Base-by-base conservation (phyloP, 2,113 vertebrate genomes). In the Tiliqua scincoides region DNA sequence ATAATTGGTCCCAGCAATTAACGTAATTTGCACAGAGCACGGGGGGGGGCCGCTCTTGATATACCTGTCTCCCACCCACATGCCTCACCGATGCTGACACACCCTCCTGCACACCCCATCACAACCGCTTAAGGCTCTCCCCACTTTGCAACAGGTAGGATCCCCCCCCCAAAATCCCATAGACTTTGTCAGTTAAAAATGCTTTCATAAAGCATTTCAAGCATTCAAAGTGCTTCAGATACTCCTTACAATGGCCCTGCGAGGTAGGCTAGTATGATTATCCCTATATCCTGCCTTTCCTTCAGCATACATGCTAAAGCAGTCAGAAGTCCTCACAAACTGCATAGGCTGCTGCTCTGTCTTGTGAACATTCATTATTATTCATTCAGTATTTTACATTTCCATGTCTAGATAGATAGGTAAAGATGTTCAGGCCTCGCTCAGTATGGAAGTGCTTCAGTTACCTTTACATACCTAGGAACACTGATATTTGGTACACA, bases 1-100 rank as follows among this genome's bases (percentile, higher is more conserved):
- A 84, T 95, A 94, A 96, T 94, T 94, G 32, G 86, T 75, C 1
- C 87, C 79, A 95, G 92, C 91, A 92, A 93, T 94, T 89, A 94
- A 0, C 0, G 72, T 77, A 89, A 86, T 86, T 86, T 72, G 85
- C 52, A 62, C n/a, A 6, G 57, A 80, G 68, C 57, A 23, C 6
- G 17, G 27, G 76, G 17, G 27, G 76, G 52, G 17, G 18, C 6
- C 48, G 17, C 48, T n/a, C 43, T 30, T 23, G 15, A 35, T 35
- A 35, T 37, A 78, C 54, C 75, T 70, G 62, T 21, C 62, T 52
- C 17, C 27, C 62, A n/a, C 63, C 61, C 6, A 10, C 18, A 20
- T 1, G 17, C 61, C 30, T 23, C 10, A 17, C 23, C 4, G 6
- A 9, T 32, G n/a, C 10, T 37, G 75, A 20, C 52, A 77, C 75